These are phyloP conservation scores for Alviniconcha strummeri DNA, from an alignment of 2,888 invertebrate genomes.

Conservation along the genomic window DNA sequence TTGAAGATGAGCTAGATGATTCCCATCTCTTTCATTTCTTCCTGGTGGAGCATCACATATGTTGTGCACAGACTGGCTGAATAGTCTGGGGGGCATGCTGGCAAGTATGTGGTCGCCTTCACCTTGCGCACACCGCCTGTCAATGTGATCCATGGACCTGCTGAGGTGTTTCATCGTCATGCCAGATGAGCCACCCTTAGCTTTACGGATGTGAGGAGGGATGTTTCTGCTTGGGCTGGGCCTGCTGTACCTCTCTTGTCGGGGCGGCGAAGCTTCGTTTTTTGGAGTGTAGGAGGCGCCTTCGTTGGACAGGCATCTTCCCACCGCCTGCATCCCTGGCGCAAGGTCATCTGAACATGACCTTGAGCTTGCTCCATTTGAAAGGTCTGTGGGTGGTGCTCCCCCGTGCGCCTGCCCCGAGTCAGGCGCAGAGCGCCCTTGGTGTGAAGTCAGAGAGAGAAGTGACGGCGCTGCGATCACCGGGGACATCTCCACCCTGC, in stretches of 20 bases:
- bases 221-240: background rate
- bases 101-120: background rate
- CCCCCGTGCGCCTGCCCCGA: too few species aligned
- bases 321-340: too few species aligned
- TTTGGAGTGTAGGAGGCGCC: too few species aligned
- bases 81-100: background rate
- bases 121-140: background rate
- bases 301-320: too few species aligned
- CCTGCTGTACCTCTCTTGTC: background rate
- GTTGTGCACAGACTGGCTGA: slow-evolving; percentile 21
- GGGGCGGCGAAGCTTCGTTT: background rate
- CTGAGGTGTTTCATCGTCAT: slow-evolving; percentile 20
- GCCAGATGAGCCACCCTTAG: background rate
- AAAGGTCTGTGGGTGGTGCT: too few species aligned
- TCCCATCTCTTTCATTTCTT: background rate
- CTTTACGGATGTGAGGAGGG: background rate
- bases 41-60: background rate
- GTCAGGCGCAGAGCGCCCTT: too few species aligned
- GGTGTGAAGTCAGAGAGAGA: too few species aligned
- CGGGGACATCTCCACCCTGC: too few species aligned
- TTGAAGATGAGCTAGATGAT: background rate
- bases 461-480: too few species aligned
- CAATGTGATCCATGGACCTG: slow-evolving; percentile 18
- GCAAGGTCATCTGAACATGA: too few species aligned
- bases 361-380: too few species aligned